Percentiles rank a stretch among this genome's conserved stretches.
Evolutionary conservation across 2,797 vertebrate genomes (phyloP).

Genomic region (Semotilus atromaculatus): DNA sequence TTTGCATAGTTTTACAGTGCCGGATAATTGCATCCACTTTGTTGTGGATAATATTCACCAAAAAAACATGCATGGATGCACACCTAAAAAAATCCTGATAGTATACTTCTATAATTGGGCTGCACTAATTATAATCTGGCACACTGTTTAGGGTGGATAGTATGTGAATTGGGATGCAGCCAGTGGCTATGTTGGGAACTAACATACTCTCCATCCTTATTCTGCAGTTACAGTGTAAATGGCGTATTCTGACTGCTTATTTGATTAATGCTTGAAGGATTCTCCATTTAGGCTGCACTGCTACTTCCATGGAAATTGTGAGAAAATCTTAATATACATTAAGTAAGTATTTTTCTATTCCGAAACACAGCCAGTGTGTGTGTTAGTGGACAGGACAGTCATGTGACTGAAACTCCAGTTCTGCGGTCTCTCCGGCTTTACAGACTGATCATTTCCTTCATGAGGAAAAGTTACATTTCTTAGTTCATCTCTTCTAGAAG

Average conservation of each 20-base stretch:
- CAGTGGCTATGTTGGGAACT: neutral
- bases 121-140: neutral
- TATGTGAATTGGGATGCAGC: too few species aligned
- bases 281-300: too few species aligned
- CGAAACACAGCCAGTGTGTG: too few species aligned
- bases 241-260: too few species aligned
- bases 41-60: neutral
- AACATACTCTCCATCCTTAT: neutral
- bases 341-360: neutral
- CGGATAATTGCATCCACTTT: neutral
- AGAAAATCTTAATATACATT: neutral
- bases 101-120: neutral
- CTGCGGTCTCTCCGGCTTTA: neutral
- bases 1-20: neutral
- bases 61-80: neutral
- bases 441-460: neutral
- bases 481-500: conserved; percentile 52
- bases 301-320: neutral
- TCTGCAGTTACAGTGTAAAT: neutral
- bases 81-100: neutral
- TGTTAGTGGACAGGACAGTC: neutral
- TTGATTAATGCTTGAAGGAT: neutral
- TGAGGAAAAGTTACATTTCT: conserved; percentile 36
- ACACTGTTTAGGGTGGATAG: neutral
- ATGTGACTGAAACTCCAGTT: neutral